phyloP scores from a whole-genome alignment of 2,888 invertebrate species.

The Byasa hedistus region DNA sequence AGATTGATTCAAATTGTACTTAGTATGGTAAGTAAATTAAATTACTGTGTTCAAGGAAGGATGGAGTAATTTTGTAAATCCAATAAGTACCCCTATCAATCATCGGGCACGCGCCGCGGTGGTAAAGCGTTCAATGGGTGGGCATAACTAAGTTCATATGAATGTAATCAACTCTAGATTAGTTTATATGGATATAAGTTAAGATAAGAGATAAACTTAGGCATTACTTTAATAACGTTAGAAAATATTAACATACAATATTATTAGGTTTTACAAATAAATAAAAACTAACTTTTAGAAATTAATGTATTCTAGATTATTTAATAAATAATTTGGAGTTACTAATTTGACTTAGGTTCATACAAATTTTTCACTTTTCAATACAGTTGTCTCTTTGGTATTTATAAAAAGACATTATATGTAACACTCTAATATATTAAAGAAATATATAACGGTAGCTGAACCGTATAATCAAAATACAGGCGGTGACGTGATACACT shows the following conservation, averaged over 20 bases:
- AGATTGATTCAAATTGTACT: neutral
- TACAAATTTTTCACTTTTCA: too few species aligned
- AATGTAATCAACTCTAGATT: constrained; percentile 31
- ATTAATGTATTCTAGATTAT: too few species aligned
- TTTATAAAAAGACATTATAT: too few species aligned
- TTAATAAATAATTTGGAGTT: neutral
- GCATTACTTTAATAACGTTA: constrained; percentile 18
- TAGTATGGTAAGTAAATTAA: neutral
- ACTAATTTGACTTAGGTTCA: neutral
- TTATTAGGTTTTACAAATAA: too few species aligned
- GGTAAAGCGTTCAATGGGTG: constrained; percentile 33
- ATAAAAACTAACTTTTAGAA: too few species aligned
- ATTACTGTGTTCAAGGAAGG: constrained; percentile 11
- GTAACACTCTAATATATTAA: too few species aligned
- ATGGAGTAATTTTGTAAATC: constrained; percentile 35
- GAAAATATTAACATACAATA: too few species aligned
- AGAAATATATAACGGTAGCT: too few species aligned
- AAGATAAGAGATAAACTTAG: constrained; percentile 22
- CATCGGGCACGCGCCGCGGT: constrained; percentile 37
- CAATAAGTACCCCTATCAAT: constrained; percentile 33
- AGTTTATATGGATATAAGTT: constrained; percentile 33
- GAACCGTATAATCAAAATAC: too few species aligned
- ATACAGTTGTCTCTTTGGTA: too few species aligned
- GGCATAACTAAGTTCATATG: constrained; percentile 33
- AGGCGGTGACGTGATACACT: too few species aligned